These are phyloP conservation scores for Neocloeon triangulifer DNA, from an alignment of 1,140 invertebrate species.

Conservation along the genomic window DNA sequence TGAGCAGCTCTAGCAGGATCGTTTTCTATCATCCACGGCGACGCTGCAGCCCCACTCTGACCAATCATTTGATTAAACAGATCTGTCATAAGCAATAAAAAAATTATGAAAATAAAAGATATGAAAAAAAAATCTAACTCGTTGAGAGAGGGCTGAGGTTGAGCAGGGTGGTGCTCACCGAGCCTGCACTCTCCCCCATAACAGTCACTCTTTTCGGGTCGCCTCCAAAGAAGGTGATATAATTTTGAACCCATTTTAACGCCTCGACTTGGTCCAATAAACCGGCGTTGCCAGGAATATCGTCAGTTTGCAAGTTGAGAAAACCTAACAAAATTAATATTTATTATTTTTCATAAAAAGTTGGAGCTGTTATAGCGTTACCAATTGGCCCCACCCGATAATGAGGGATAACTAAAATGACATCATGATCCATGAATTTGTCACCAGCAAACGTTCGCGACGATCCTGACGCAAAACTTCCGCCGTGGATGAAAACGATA, in stretches of 20 bases:
- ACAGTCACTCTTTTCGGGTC: not conserved
- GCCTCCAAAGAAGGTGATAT: conserved; percentile 9
- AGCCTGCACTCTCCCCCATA: conserved; percentile 1
- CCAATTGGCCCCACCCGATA: conserved; percentile 22
- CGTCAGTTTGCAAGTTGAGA: conserved; percentile 13
- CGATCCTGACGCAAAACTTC: conserved; percentile 25
- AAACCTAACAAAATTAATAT: conserved; percentile 12
- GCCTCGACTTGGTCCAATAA: conserved; percentile 25
- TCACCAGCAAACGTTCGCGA: conserved; percentile 1
- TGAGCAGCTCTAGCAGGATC: conserved; percentile 14
- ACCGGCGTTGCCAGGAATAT: conserved; percentile 26
- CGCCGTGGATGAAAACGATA: conserved; percentile 32
- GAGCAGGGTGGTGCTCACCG: not conserved
- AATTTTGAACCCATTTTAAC: conserved; percentile 22
- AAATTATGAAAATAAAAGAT: too few species aligned
- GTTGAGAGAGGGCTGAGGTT: not conserved
- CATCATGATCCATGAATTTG: conserved; percentile 3
- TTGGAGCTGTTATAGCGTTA: too few species aligned
- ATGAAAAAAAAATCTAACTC: not conserved
- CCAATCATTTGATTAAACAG: conserved; percentile 14
- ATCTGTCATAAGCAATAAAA: too few species aligned
- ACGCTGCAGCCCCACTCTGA: conserved; percentile 14
- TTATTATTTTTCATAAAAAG: too few species aligned
- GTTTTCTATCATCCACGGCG: conserved; percentile 15
- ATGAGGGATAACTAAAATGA: conserved; percentile 6